Evolutionary conservation across 2,888 invertebrate genomes (phyloP).

Genomic region (Stenoptilia bipunctidactyla): DNA sequence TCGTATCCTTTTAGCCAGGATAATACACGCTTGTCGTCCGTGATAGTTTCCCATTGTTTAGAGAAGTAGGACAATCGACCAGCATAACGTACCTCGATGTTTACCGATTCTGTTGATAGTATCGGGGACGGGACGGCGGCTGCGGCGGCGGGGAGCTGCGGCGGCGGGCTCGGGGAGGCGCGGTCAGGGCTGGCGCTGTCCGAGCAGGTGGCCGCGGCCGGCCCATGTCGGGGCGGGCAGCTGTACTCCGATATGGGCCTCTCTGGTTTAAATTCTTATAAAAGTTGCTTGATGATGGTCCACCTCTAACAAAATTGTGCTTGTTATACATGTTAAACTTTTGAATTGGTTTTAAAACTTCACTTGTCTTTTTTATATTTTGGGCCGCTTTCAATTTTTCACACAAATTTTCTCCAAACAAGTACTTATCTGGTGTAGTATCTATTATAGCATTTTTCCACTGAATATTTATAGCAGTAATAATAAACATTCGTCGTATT

Average conservation of each 20-base stretch:
- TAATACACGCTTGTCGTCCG: conserved; percentile 2
- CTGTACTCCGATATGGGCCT: conserved; percentile 1
- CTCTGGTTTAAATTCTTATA: conserved; percentile 3
- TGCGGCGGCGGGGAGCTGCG: neutral
- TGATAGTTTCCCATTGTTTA: conserved; percentile 4
- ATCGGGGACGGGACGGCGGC: neutral
- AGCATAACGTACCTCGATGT: neutral
- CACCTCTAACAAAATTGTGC: neutral
- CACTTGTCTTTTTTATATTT: conserved; percentile 2
- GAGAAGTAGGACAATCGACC: conserved; percentile 6
- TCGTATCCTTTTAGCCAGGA: conserved; percentile 5
- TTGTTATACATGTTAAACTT: conserved; percentile 1
- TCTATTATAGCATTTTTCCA: conserved; percentile 3
- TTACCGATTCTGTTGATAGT: neutral
- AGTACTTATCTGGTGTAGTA: neutral
- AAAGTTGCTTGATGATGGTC: neutral
- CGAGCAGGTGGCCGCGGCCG: neutral
- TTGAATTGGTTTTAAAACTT: neutral
- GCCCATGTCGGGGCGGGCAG: conserved; percentile 2
- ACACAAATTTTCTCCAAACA: conserved; percentile 3
- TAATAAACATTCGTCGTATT: neutral
- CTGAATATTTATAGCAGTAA: conserved; percentile 1
- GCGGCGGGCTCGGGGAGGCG: neutral
- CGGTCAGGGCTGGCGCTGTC: neutral
- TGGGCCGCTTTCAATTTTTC: conserved; percentile 4